phyloP scores from a whole-genome alignment of 35 echinoderm and acorn worm species.

The Acanthaster planci region DNA sequence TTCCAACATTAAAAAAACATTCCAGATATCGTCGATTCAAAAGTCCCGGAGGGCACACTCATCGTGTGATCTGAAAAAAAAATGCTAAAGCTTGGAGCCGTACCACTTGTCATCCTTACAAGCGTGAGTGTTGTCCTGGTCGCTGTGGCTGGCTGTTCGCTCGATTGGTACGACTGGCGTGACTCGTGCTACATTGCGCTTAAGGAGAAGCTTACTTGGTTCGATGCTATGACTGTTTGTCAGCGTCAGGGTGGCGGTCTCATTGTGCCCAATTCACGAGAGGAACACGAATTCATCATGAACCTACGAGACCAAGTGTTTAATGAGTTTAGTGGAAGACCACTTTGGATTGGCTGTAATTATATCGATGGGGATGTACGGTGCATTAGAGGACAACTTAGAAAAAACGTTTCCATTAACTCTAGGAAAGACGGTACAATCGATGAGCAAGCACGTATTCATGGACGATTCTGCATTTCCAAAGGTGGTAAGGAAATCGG shows the following conservation, averaged over 20 bases:
- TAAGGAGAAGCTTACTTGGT: background rate
- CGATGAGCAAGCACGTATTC: no score
- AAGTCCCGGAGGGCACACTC: no score
- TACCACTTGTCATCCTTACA: no score
- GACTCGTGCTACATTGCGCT: constrained; percentile 1
- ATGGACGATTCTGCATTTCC: background rate
- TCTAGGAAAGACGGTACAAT: no score
- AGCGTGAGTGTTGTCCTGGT: background rate
- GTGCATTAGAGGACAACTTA: background rate
- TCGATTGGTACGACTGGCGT: background rate
- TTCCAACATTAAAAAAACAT: no score
- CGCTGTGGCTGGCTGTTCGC: background rate
- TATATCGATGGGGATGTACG: background rate
- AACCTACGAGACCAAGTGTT: background rate
- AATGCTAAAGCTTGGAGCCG: no score
- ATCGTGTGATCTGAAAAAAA: no score
- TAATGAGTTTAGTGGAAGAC: background rate
- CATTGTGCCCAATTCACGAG: background rate
- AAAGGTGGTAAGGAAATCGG: background rate
- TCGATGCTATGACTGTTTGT: background rate
- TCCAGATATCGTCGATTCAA: no score
- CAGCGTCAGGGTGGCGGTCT: background rate
- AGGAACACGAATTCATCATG: background rate
- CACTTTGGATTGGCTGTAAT: background rate
- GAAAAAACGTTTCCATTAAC: background rate